phyloP scores from a whole-genome alignment of 2,888 invertebrate genomes.

The Calephelis perditalis region DNA sequence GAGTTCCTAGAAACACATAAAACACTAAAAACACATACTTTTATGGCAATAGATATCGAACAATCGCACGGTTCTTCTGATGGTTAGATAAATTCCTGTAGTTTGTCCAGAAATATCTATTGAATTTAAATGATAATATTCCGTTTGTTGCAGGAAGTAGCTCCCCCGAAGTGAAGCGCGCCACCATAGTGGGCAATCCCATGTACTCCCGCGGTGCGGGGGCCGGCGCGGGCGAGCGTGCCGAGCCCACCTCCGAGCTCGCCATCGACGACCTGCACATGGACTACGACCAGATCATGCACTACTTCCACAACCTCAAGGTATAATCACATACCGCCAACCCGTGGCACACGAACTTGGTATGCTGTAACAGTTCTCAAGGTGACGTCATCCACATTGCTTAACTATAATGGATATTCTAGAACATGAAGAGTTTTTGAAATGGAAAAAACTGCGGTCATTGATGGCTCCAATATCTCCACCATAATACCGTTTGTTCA shows the following conservation, averaged over 20 bases:
- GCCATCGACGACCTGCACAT: slow-evolving; percentile 92
- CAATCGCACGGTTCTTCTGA: no score
- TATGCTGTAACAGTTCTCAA: background rate
- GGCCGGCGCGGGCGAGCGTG: slow-evolving; percentile 40
- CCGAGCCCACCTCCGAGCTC: slow-evolving; percentile 78
- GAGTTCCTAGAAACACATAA: no score
- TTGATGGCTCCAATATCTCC: no score
- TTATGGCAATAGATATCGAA: no score
- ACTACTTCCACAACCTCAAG: slow-evolving; percentile 98
- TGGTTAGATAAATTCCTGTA: no score
- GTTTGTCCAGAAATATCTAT: no score
- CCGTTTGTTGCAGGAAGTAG: slow-evolving; percentile 43
- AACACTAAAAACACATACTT: no score
- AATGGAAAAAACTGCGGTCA: no score
- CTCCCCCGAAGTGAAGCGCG: slow-evolving; percentile 85
- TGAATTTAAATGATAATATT: no score
- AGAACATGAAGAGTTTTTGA: background rate
- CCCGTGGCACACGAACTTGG: background rate
- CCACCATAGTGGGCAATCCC: slow-evolving; percentile 92
- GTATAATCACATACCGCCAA: slow-evolving; percentile 73
- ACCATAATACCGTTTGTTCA: no score
- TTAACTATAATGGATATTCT: background rate
- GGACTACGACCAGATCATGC: slow-evolving; percentile 99
- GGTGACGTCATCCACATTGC: slow-evolving; percentile 9
- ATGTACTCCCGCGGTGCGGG: slow-evolving; percentile 85